These are phyloP conservation scores for Sterna hirundo DNA, from an alignment of 2,113 vertebrate genomes.

Conservation along the genomic window DNA sequence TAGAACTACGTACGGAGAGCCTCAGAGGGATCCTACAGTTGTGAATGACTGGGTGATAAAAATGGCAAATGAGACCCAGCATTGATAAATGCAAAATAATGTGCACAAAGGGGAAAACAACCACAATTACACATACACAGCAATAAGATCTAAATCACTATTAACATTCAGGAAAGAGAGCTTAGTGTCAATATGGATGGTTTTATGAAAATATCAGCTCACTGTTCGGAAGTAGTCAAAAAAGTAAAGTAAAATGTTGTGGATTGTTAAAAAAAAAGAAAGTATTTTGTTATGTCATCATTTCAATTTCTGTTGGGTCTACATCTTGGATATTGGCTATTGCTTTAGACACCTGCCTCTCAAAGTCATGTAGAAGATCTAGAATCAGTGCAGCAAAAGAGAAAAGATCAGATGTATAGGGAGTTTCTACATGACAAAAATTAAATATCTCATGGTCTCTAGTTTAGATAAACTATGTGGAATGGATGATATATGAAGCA, in stretches of 20 bases:
- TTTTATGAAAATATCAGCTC: not conserved
- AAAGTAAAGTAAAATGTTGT: not conserved
- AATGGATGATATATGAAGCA: not conserved
- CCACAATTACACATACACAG: not conserved
- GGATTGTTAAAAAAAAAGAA: not conserved
- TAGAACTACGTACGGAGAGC: not conserved
- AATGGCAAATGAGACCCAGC: not conserved
- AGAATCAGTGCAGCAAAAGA: not conserved
- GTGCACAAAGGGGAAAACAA: not conserved
- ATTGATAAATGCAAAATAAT: not conserved
- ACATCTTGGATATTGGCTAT: not conserved
- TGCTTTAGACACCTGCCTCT: not conserved
- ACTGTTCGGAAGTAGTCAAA: not conserved
- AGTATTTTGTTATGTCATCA: not conserved
- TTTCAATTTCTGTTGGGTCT: not conserved
- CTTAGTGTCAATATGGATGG: not conserved
- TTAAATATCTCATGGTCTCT: not conserved
- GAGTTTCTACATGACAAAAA: not conserved
- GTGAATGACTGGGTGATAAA: not conserved
- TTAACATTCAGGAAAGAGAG: not conserved
- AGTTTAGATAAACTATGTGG: not conserved
- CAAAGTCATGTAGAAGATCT: not conserved
- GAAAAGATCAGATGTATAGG: not conserved
- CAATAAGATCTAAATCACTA: not conserved
- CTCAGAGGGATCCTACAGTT: not conserved